These are phyloP conservation scores for Macroglossus sobrinus DNA, from an alignment of 2,113 vertebrate genomes.

Conservation along the genomic window DNA sequence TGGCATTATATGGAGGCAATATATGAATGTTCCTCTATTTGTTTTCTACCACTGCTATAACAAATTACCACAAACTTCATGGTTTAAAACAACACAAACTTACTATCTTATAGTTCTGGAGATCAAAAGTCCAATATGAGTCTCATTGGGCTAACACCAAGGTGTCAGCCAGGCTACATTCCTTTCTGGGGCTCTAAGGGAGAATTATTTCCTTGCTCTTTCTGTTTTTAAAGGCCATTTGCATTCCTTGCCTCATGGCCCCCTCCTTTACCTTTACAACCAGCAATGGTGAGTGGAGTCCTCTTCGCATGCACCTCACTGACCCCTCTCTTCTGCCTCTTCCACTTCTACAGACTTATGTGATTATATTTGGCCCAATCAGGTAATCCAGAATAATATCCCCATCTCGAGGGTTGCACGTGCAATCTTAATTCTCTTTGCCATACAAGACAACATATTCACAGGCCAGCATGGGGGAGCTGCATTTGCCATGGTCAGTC, in stretches of 20 bases:
- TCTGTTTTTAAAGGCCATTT: background rate
- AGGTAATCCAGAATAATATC: background rate
- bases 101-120: background rate
- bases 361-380: background rate
- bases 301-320: background rate
- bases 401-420: background rate
- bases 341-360: background rate
- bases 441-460: background rate
- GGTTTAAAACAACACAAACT: background rate
- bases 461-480: background rate
- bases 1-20: background rate
- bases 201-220: background rate
- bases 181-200: background rate
- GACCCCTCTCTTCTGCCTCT: background rate
- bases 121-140: background rate
- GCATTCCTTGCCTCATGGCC: background rate
- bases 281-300: background rate
- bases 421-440: background rate
- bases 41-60: background rate
- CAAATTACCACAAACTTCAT: background rate
- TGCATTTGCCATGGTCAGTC: background rate
- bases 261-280: background rate
- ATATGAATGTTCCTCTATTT: background rate
- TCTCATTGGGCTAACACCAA: background rate
- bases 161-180: background rate